Evolutionary conservation across 1,140 invertebrate species (phyloP).

Genomic region (Apis cerana): DNA sequence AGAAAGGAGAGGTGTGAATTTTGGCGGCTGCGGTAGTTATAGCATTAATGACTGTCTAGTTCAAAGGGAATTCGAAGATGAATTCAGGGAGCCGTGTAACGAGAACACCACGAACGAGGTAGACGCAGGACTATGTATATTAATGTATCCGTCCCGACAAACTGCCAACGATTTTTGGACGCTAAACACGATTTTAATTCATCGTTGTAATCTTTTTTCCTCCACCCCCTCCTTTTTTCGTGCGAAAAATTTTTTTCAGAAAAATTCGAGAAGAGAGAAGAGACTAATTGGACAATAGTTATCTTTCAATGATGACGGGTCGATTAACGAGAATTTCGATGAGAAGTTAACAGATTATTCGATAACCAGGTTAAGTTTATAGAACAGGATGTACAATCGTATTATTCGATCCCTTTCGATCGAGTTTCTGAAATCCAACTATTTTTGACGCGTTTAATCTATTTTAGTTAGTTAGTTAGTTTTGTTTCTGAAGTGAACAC

Average conservation of each 20-base stretch:
- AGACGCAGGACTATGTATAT: slow-evolving; percentile 54
- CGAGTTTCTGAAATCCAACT: not conserved
- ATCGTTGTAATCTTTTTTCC: not conserved
- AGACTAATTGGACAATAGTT: not conserved
- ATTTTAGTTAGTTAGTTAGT: not conserved
- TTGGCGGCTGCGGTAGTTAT: slow-evolving; percentile 60
- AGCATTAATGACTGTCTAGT: slow-evolving; percentile 67
- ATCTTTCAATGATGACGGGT: not conserved
- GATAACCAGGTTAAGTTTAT: not conserved
- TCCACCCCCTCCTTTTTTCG: too few species aligned
- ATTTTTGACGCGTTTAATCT: not conserved
- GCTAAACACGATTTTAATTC: slow-evolving; percentile 7
- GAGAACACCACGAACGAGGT: slow-evolving; percentile 34
- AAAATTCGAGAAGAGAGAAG: too few species aligned
- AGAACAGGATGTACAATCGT: not conserved
- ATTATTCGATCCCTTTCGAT: not conserved
- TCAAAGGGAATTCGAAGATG: slow-evolving; percentile 69
- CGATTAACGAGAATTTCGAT: not conserved
- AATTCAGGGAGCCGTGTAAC: slow-evolving; percentile 60
- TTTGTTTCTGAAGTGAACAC: not conserved
- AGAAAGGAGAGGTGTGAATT: slow-evolving; percentile 59
- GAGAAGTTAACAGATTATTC: not conserved
- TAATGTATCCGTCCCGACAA: slow-evolving; percentile 23
- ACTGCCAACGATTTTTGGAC: slow-evolving; percentile 24
- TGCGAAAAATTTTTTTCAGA: too few species aligned